These are phyloP conservation scores for Eriocheir sinensis DNA, from an alignment of 1,140 invertebrate species.

Conservation along the genomic window DNA sequence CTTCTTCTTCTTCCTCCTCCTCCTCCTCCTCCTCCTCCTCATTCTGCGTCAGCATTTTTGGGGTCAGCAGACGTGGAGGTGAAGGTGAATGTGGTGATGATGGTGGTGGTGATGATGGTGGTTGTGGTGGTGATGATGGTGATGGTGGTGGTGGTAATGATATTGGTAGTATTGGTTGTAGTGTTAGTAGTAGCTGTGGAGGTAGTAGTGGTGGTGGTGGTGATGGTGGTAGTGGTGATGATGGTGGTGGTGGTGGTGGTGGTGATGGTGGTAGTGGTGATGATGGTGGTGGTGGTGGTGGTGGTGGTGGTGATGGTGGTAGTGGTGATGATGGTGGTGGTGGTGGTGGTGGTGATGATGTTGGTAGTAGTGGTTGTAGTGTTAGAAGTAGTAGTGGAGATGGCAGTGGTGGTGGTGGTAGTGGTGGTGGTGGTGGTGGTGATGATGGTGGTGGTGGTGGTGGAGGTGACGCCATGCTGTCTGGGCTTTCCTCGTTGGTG, in stretches of 20 bases:
- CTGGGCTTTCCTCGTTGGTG: not conserved
- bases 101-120: not conserved
- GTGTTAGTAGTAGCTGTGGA: not conserved
- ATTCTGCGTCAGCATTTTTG: not conserved
- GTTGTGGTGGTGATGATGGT: not conserved
- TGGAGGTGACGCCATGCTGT: not conserved
- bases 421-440: not conserved
- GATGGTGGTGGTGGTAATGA: not conserved
- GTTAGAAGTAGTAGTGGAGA: slow-evolving; percentile 5
- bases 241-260: not conserved
- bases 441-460: not conserved
- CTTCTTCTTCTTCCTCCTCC: not conserved
- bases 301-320: not conserved
- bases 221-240: not conserved
- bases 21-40: not conserved
- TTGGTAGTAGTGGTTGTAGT: slow-evolving; percentile 18
- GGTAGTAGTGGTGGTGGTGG: not conserved
- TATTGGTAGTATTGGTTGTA: not conserved
- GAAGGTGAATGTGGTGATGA: not conserved
- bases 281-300: not conserved
- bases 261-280: not conserved
- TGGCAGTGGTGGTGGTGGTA: not conserved
- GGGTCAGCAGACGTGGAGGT: no score
- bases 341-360: not conserved
- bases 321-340: not conserved